Base-by-base conservation (phyloP, 2,888 invertebrate species). In the Hypsopygia costalis region DNA sequence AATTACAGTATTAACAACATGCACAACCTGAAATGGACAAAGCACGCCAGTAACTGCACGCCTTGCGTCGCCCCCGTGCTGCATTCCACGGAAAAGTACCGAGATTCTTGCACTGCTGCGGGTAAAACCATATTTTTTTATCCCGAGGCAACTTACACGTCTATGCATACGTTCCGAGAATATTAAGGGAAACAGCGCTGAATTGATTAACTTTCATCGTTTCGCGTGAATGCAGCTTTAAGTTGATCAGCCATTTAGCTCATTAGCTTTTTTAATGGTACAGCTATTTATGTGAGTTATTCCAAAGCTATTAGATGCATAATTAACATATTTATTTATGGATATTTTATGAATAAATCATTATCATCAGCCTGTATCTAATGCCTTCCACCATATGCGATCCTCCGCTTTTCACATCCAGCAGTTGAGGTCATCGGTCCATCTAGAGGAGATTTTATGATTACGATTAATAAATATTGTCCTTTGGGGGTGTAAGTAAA, bases 1-100 rank as follows among this genome's bases (percentile, higher is more conserved):
- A 81, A 81, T 80, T 75, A 69, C 62, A 47, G 65, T 51, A 68
- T 69, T 73, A 76, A 61, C 68, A 61, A 64, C 71, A 67, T 73
- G 65, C 61, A 62, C 43, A 49, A 51, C 68, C 69, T 62, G 67
- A 70, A 80, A 81, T 77, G 77, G 82, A 63, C 71, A 72, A 68
- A 77, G 57, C 69, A 70, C 55, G 70, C 64, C 52, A 54, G 52
- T 56, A 48, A 51, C 52, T 50, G 59, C 65, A 58, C 54, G 54
- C 55, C 51, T 38, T 45, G 46, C 47, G 53, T 59, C 53, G 58
- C 59, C 61, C 58, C 46, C 49, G 47, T 43, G 51, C 62, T 52
- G 53, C 58, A 66, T 70, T 79, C 66, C 58, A 43, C 52, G 53
- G 64, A 68, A 74, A 72, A 69, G 67, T 58, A 58, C 58, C 46